These are phyloP conservation scores for Sphinx pinastri DNA, from an alignment of 2,888 invertebrate species.

Conservation along the genomic window DNA sequence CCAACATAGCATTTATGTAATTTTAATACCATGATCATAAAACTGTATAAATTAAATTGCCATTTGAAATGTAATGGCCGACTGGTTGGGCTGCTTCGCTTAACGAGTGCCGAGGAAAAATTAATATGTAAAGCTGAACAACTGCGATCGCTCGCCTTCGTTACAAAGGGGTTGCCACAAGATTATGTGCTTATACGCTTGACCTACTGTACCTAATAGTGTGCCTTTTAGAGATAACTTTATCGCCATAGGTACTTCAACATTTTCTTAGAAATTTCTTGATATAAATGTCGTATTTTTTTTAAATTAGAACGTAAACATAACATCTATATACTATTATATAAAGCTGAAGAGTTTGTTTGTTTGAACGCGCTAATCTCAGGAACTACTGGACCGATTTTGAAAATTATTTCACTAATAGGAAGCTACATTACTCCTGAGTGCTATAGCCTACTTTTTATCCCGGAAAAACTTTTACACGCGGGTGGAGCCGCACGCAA, in stretches of 20 bases:
- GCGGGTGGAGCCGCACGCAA: too few species aligned
- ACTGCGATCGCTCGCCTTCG: constrained; percentile 36
- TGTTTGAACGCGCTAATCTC: too few species aligned
- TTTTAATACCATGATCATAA: constrained; percentile 5
- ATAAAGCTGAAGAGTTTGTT: too few species aligned
- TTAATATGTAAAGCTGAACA: constrained; percentile 45
- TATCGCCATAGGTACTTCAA: background rate
- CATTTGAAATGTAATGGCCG: constrained; percentile 15
- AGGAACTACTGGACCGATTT: too few species aligned
- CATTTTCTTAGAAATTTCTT: too few species aligned
- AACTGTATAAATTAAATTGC: constrained; percentile 20
- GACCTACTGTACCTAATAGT: constrained; percentile 25
- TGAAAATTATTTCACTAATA: too few species aligned
- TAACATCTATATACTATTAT: too few species aligned
- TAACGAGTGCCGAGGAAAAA: constrained; percentile 28
- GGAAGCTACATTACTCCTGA: too few species aligned
- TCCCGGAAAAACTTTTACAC: too few species aligned
- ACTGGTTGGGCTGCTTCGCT: constrained; percentile 39
- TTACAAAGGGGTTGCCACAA: constrained; percentile 32
- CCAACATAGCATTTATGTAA: background rate
- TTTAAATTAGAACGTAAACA: too few species aligned
- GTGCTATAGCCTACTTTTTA: too few species aligned
- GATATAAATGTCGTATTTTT: too few species aligned
- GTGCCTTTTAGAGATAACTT: constrained; percentile 14
- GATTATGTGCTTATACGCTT: constrained; percentile 28